Evolutionary conservation across 2,888 invertebrate species (phyloP), one percentile per base, ranked within the genome.

Genomic region (Leptopilina myrica): DNA sequence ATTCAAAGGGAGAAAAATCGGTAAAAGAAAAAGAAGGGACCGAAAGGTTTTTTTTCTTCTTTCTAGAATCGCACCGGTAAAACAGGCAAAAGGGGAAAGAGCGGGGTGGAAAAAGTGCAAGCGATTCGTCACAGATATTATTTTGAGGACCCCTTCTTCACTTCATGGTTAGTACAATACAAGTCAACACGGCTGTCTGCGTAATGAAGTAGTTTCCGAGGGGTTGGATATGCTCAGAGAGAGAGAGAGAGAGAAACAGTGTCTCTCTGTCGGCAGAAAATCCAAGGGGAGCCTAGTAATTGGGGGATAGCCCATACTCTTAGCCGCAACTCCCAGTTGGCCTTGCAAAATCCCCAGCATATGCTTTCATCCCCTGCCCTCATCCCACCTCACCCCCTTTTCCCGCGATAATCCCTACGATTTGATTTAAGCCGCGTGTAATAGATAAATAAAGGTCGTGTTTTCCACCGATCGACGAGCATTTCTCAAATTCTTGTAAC

Each of bases 161-260:
- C 84, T 86, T 85, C 84, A 83, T 79, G 64, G 66, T 75, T 33
- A 79, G 87, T 85, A 91, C 91, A 91, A 91, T 91, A 91, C 91
- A 91, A 91, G 91, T 91, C 91, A 91, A 91, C 91, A 91, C 91
- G 91, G 91, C 89, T 91, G 91, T 91, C 91, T 90, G 91, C 91
- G 91, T 91, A 91, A 91, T 91, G 91, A 91, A 91, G 91, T 91
- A 91, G 90, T 91, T 91, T 90, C 85, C 85, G 86, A 88, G 90
- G 91, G 88, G 49, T 49, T 49, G 49, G 11, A 49, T 88, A 82
- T 86, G 84, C 80, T 78, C 79, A 76, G 83, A 81, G 83, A 43
- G 43, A 43, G 43, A 43, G 6, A 43, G 43, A 43, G 43, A 43
- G 43, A 43, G 43, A 43, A 8, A 43, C 1, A 8, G 43, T 8